A percentile compares a stretch with the other conserved stretches of the same genome.
These are phyloP conservation scores for Caranx ignobilis DNA, from an alignment of 2,113 vertebrate genomes.

Conservation along the genomic window DNA sequence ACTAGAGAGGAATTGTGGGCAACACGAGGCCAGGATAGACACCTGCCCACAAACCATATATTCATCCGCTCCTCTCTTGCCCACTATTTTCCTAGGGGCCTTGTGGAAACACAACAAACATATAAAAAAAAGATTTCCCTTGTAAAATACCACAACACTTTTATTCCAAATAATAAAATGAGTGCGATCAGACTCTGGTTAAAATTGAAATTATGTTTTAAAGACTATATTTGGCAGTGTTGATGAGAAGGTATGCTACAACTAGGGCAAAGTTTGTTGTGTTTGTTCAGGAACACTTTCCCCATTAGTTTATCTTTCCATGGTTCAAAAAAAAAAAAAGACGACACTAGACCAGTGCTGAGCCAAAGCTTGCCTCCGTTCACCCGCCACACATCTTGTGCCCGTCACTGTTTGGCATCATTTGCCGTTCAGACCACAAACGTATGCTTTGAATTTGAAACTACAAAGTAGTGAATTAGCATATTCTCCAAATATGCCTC, in stretches of 20 bases:
- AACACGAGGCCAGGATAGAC: slow-evolving; percentile 58
- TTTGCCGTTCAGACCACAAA: slow-evolving; percentile 21
- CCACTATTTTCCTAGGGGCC: slow-evolving; percentile 66
- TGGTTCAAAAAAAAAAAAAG: slow-evolving; percentile 4
- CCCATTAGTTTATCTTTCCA: slow-evolving; percentile 41
- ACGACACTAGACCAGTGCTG: slow-evolving; percentile 3
- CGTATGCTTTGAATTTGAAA: slow-evolving; percentile 51
- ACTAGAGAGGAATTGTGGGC: slow-evolving; percentile 59
- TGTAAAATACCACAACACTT: slow-evolving; percentile 72
- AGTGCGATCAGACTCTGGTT: slow-evolving; percentile 63
- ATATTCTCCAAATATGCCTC: slow-evolving; percentile 39
- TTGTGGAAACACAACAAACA: slow-evolving; percentile 68
- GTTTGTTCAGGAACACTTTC: slow-evolving; percentile 39
- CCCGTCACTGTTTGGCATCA: slow-evolving; percentile 20
- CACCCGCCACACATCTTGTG: slow-evolving; percentile 23
- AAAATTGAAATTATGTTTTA: slow-evolving; percentile 65
- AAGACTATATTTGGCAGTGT: slow-evolving; percentile 64
- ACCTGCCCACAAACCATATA: slow-evolving; percentile 67
- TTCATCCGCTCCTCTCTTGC: slow-evolving; percentile 51
- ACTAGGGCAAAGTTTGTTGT: slow-evolving; percentile 30
- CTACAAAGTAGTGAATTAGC: slow-evolving; percentile 50
- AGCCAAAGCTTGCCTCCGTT: slow-evolving; percentile 15
- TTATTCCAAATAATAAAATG: slow-evolving; percentile 75
- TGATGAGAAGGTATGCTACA: slow-evolving; percentile 46
- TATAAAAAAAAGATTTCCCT: slow-evolving; percentile 68